Evolutionary conservation across 2,888 invertebrate species (phyloP).

Genomic region (Tortrix viridana): DNA sequence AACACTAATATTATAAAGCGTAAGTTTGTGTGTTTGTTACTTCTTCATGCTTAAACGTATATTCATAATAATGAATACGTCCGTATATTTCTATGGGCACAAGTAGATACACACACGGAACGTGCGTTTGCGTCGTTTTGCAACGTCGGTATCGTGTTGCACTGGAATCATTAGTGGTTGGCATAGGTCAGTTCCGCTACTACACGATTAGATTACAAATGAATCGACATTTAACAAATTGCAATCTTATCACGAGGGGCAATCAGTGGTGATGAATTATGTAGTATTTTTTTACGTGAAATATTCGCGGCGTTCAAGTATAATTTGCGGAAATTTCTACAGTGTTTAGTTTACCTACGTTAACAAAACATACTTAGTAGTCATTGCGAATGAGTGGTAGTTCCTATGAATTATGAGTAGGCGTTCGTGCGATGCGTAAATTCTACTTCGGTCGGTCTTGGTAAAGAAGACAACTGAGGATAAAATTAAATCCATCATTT

Average conservation of each 20-base stretch:
- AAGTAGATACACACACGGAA: conserved; percentile 30
- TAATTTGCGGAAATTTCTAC: background rate
- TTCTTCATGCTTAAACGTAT: too few relatives aligned
- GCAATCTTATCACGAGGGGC: background rate
- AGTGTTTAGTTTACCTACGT: background rate
- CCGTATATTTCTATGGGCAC: conserved; percentile 2
- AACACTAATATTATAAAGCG: too few relatives aligned
- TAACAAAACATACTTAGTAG: background rate
- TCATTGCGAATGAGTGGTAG: background rate
- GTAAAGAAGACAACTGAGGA: too few relatives aligned
- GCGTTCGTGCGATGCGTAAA: background rate
- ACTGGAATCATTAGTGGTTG: conserved; percentile 61
- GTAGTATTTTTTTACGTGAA: background rate
- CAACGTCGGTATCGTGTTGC: conserved; percentile 59
- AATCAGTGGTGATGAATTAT: background rate
- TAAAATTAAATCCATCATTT: too few relatives aligned
- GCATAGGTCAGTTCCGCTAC: conserved; percentile 75
- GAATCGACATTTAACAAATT: conserved; percentile 29
- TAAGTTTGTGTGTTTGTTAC: too few relatives aligned
- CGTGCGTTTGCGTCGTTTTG: conserved; percentile 60
- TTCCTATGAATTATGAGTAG: background rate
- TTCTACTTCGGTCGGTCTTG: background rate
- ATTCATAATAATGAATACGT: background rate
- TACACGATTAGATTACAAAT: conserved; percentile 71
- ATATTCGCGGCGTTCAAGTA: background rate